Evolutionary conservation across 2,113 vertebrate species (phyloP), one percentile per base, ranked within the genome.

Genomic region (Chaetura pelagica): DNA sequence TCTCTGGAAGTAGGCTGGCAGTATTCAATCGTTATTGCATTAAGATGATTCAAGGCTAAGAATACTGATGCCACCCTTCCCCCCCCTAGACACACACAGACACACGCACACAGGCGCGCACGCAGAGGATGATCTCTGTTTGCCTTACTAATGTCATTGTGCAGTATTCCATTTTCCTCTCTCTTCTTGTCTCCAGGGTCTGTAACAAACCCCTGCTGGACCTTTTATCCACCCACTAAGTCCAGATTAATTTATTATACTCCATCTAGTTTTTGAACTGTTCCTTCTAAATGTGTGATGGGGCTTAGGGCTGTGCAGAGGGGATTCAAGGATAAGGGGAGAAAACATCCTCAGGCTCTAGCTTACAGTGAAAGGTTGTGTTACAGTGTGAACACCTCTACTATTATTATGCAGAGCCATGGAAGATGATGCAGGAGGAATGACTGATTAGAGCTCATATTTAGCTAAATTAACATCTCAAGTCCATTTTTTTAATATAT

Each of bases 181-280:
- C 91, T 93, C 73, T 93, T 88, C 90, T 86, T 88, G 80, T 93
- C 93, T 92, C 93, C 71, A 23, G 94, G 95, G 93, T 84, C 94
- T 94, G 57, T 84, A 93, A 92, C 90, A 96, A 97, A 94, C 84
- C 92, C 96, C 95, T 87, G 89, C 87, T 75, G 95, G 93, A 96
- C 93, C 84, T 97, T 97, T 96, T 95, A 97, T 96, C 95, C 95
- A 94, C 91, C 96, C 91, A 90, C 93, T 86, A 96, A 97, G 90
- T 96, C 96, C 95, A 97, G 96, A 97, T 97, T 97, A 97, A 97
- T 97, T 97, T 95, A 96, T 96, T 97, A 96, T 96, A 96, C 93
- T 94, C 92, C 94, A 93, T 95, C 93, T 90, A 97, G 94, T 96
- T 97, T 96, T 96, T 95, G 86, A 96, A 96, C 95, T 89, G 89